These are phyloP conservation scores for Tachyglossus aculeatus DNA, from an alignment of 2,797 vertebrate species.

Conservation along the genomic window DNA sequence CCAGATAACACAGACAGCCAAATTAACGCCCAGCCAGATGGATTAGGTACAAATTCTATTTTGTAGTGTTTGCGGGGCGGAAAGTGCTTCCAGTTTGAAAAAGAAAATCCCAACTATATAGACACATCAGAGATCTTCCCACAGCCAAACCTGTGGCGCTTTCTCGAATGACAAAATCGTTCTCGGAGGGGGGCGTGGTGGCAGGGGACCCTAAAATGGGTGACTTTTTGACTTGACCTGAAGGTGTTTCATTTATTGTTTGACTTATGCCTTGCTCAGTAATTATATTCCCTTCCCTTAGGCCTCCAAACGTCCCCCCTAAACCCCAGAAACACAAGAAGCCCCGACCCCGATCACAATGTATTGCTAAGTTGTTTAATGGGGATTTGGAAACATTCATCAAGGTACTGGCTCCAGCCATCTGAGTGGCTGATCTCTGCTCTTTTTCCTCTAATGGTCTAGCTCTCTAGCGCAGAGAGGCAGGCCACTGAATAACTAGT, in stretches of 20 bases:
- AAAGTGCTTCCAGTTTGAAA: too few relatives aligned
- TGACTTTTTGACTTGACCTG: slow-evolving; percentile 55
- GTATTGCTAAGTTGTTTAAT: slow-evolving; percentile 96
- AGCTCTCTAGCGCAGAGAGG: slow-evolving; percentile 66
- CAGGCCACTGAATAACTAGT: slow-evolving; percentile 74
- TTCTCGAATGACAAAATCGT: too few relatives aligned
- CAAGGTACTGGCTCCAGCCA: slow-evolving; percentile 85
- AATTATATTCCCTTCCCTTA: slow-evolving; percentile 80
- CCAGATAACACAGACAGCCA: too few relatives aligned
- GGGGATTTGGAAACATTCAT: slow-evolving; percentile 95
- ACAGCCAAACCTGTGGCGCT: too few relatives aligned
- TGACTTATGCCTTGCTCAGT: slow-evolving; percentile 70
- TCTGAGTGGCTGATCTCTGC: slow-evolving; percentile 68
- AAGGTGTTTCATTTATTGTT: slow-evolving; percentile 56
- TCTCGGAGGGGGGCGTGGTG: neutral
- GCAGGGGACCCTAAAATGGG: neutral
- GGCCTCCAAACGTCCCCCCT: slow-evolving; percentile 89
- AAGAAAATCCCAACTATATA: too few relatives aligned
- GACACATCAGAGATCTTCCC: too few relatives aligned
- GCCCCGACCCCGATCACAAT: slow-evolving; percentile 89
- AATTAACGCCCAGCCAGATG: too few relatives aligned
- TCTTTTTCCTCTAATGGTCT: slow-evolving; percentile 74
- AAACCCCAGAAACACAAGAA: slow-evolving; percentile 89
- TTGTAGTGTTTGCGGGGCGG: too few relatives aligned
- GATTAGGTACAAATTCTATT: too few relatives aligned